Conservation (phyloP, 2,113 vertebrate genomes). For the Oncorhynchus gorbuscha region DNA sequence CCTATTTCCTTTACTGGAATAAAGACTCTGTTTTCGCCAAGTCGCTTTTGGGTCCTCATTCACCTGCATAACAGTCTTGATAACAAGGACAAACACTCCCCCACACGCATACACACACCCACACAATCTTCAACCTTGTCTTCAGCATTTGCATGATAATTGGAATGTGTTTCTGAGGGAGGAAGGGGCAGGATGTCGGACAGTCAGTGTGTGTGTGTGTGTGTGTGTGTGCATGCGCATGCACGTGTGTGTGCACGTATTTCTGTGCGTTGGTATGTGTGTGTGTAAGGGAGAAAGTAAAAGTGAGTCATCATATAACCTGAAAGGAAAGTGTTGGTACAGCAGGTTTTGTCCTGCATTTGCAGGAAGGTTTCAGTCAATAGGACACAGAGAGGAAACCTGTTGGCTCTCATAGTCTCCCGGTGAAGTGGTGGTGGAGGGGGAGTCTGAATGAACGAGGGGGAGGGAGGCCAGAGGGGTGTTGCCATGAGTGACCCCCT, state of each 20-base stretch:
- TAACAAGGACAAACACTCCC: constrained; percentile 15
- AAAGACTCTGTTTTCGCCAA: too few relatives aligned
- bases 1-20: too few relatives aligned
- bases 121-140: constrained; percentile 47
- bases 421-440: background rate
- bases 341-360: constrained; percentile 23
- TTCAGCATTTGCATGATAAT: constrained; percentile 52
- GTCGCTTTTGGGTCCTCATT: too few relatives aligned
- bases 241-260: constrained; percentile 12
- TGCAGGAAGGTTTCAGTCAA: constrained; percentile 31
- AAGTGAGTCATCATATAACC: constrained; percentile 21
- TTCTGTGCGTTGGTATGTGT: constrained; percentile 9
- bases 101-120: constrained; percentile 7
- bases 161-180: constrained; percentile 51
- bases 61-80: too few relatives aligned
- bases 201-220: constrained; percentile 7
- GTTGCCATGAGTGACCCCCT: constrained; percentile 18
- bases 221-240: constrained; percentile 23
- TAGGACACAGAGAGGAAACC: constrained; percentile 23
- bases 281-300: background rate
- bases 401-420: constrained; percentile 26
- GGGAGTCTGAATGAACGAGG: background rate
- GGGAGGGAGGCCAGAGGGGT: constrained; percentile 6
- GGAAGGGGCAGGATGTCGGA: background rate
- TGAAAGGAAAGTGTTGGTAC: constrained; percentile 7